phyloP scores from a whole-genome alignment of 2,113 vertebrate species.

The Ctenodactylus gundi region DNA sequence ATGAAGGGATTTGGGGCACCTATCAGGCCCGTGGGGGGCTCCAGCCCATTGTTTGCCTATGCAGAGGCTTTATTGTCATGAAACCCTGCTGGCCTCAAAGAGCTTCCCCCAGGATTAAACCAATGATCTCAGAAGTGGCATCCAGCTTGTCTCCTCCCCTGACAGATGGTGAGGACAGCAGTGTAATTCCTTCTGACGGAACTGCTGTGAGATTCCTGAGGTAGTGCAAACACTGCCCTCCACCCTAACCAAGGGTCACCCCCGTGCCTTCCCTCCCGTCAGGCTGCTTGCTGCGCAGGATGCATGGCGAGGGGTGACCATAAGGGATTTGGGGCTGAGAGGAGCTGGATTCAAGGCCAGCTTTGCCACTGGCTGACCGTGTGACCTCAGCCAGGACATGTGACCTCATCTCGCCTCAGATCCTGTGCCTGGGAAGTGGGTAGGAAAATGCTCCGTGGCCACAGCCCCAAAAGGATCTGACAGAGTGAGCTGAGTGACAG shows the following conservation, averaged over 20 bases:
- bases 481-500: not conserved
- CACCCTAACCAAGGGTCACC: too few species aligned
- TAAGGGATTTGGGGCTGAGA: not conserved
- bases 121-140: not conserved
- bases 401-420: not conserved
- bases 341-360: not conserved
- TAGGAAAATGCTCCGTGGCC: not conserved
- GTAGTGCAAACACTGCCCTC: not conserved
- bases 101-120: not conserved
- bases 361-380: not conserved
- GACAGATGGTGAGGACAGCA: rapidly evolving
- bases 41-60: not conserved
- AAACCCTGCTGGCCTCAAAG: not conserved
- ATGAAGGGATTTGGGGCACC: not conserved
- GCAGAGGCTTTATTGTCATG: not conserved
- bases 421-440: not conserved
- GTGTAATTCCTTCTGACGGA: not conserved
- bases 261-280: not conserved
- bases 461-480: not conserved
- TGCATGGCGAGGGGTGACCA: rapidly evolving
- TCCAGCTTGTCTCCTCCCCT: not conserved
- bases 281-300: not conserved
- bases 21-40: not conserved
- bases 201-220: not conserved
- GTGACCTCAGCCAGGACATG: not conserved